Base-by-base conservation (phyloP, 1,140 invertebrate genomes). In the Dendrolimus kikuchii region DNA sequence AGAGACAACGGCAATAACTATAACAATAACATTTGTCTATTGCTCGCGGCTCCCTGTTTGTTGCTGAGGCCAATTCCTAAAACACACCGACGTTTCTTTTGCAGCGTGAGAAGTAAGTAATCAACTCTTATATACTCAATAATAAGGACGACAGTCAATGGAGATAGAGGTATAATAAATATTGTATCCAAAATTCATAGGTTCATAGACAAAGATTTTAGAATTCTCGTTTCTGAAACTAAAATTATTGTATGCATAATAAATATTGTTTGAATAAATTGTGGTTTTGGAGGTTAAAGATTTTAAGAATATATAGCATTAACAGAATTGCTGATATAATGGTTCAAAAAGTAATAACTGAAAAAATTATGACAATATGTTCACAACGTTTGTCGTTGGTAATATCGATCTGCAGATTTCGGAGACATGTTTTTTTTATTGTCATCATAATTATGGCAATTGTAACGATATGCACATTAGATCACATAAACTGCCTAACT, bases 1-100 rank as follows among this genome's bases (percentile, higher is more conserved):
- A 61, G 65, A 71, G 64, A 74, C 68, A 59, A 62, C 51, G 57
- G 63, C 60, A 66, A 68, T 74, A 74, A 75, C 72, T 68, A 72
- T 79, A 79, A 76, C 68, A 67, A 65, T 79, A 72, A 74, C 66
- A 62, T 71, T 74, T 65, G 62, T 73, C 67, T 71, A 62, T 68
- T 64, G 51, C 49, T 53, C 55, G 59, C 60, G 51, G 65, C 60
- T 54, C 57, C 63, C 72, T 69, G 66, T 67, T 67, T 63, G 62
- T 62, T 23, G 55, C 49, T 55, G 51, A 56, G 58, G 55, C 54
- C 66, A 65, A 64, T 72, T 68, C 47, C 60, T 64, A 52, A 62
- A 68, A 49, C 52, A 50, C 41, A 51, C 48, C n/a, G 40, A 10
- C 39, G 23, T 46, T 7, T 40, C 40, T 8, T 9, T 53, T 53